phyloP scores from a whole-genome alignment of 1,140 invertebrate genomes.

The Drosophila melanica region DNA sequence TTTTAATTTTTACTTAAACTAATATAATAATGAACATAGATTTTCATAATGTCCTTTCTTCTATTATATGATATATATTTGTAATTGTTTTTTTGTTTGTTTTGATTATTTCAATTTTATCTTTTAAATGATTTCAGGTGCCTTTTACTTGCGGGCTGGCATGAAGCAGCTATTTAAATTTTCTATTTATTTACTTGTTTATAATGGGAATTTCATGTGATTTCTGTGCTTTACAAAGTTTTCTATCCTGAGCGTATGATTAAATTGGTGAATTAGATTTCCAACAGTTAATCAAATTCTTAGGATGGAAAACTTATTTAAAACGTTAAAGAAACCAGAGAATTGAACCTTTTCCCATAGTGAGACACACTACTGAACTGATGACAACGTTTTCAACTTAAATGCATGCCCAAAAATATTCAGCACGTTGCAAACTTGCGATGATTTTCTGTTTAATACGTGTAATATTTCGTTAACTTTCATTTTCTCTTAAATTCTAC shows the following conservation, averaged over 20 bases:
- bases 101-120: constrained; percentile 16
- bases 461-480: constrained; percentile 80
- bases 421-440: neutral
- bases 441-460: constrained; percentile 67
- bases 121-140: constrained; percentile 5
- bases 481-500: constrained; percentile 75
- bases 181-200: neutral
- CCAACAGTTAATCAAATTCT: neutral
- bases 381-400: neutral
- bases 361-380: neutral
- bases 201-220: neutral
- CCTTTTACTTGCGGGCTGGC: neutral
- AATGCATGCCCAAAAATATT: neutral
- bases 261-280: neutral
- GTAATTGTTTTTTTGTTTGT: constrained; percentile 18
- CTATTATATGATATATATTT: constrained; percentile 27
- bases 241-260: neutral
- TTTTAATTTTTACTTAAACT: constrained; percentile 21
- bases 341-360: neutral
- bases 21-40: constrained; percentile 34
- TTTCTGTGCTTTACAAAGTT: neutral
- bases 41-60: neutral
- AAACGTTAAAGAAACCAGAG: neutral
- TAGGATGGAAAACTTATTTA: neutral
- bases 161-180: constrained; percentile 2